Evolutionary conservation across 2,888 invertebrate species (phyloP), one percentile per base, ranked within the genome.

Genomic region (Chamaedrilus cognettii): DNA sequence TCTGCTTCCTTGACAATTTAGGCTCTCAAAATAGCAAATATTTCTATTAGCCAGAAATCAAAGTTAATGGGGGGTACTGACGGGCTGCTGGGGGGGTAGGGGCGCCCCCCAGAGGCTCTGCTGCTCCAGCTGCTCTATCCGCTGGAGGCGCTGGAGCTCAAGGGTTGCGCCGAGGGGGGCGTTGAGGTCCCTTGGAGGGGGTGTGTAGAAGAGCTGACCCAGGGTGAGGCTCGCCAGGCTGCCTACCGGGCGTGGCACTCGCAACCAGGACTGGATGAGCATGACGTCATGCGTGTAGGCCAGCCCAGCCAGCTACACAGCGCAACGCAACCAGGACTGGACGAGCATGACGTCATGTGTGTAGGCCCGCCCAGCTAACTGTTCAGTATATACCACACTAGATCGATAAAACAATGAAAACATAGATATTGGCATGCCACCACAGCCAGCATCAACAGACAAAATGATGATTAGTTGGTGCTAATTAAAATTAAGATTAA

Each of bases 101-200:
- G 76, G 55, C 31, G 75, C 73, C 42, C 74, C 73, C 76, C 75
- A 73, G 33, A 78, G 64, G 78, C 85, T 80, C 75, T 86, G 86
- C 70, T 86, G 86, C 74, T 87, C 86, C 70, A 86, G 75, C 57
- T 81, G 73, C 67, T 87, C 87, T 64, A 85, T 76, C 64, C 85
- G 84, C 71, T 86, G 86, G 68, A 85, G 83, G 28, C 86, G 77
- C 76, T 86, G 86, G 7, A 86, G 77, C 73, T 87, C 87, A 7
- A 86, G 73, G 2, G 87, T 87, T 11, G 87, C 87, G 23, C 86
- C 86, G 78, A 86, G 84, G 19, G 83, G 84, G 11, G 74, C 62
- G n/a, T 66, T 59, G 19, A 79, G 75, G 33, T 82, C 78, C 34
- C 78, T 77, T 2, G 85, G 85, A 30, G 82, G 79, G 1, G 81